A percentile compares a stretch with the other conserved stretches of the same genome.
Evolutionary conservation across 1,140 invertebrate species (phyloP).

Genomic region (Antheraea mylitta): DNA sequence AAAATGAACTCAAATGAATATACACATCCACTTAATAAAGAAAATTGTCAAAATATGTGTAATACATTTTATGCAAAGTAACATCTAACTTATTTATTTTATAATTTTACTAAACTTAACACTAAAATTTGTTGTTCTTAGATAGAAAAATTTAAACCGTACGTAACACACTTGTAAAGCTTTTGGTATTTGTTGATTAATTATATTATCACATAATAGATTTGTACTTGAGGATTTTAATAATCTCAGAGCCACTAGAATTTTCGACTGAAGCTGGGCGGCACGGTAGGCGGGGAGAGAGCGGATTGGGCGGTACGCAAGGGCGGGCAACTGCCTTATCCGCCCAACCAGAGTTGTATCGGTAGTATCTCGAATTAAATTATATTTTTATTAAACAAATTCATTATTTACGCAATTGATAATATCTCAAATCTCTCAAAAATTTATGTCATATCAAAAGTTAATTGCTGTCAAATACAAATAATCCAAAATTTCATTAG

Average conservation of each 20-base stretch:
- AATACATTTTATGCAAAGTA: too few species aligned
- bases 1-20: too few species aligned
- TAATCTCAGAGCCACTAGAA: not conserved
- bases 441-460: too few species aligned
- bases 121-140: too few species aligned
- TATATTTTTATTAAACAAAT: constrained; percentile 5
- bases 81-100: too few species aligned
- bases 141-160: too few species aligned
- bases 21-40: too few species aligned
- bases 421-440: too few species aligned
- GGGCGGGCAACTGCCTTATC: constrained; percentile 47
- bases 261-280: constrained; percentile 38
- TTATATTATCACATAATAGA: not conserved
- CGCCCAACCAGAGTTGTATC: constrained; percentile 41
- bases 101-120: too few species aligned
- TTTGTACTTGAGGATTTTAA: not conserved
- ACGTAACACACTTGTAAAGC: not conserved
- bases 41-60: too few species aligned
- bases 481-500: not conserved
- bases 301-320: constrained; percentile 31
- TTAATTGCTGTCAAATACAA: too few species aligned
- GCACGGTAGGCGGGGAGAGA: constrained; percentile 45
- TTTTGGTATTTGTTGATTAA: not conserved
- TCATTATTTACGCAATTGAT: not conserved
- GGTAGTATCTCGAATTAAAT: constrained; percentile 12